Evolutionary conservation across 2,113 vertebrate genomes (phyloP), one percentile per base, ranked within the genome.

Genomic region (Scortum barcoo): DNA sequence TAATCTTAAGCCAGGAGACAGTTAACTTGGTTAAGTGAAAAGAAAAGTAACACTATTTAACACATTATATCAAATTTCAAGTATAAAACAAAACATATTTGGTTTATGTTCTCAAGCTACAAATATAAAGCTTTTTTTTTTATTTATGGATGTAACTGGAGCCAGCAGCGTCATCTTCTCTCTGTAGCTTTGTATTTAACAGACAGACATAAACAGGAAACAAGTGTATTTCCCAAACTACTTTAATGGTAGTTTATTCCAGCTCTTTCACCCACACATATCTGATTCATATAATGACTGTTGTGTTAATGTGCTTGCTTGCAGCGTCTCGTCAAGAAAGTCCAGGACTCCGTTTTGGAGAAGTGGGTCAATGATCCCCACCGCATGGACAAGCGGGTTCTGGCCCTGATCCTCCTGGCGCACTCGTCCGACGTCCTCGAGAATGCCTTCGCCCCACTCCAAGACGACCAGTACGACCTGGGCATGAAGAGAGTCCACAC

Each of bases 281-380:
- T 70, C 4, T 68, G 7, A 53, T 46, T 2, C 8, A 16, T 42
- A 0, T 58, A 14, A 17, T 19, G 3, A 72, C 13, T 30, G 8
- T 6, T 8, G 1, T 33, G 30, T 42, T 40, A 0, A 13, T 58
- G 20, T 78, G 28, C 7, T 77, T 51, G 7, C 36, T 63, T 8
- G 1, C 88, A 99, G 92, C 96, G 97, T 42, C 97, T 99, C 82
- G 96, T 99, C 91, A 97, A 97, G 94, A 99, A 97, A 90, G 98
- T 99, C 53, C 98, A 99, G 78, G 98, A 99, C 75, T 96, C 97
- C 0, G 97, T 99, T 90, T 95, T 99, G 88, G 97, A 99, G 91
- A 97, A 97, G 81, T 99, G 98, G 98, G 97, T 99, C 83, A 98
- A 98, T 3, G 97, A 99, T 85, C 97, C 98, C 0, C 96, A 97